Evolutionary conservation across 2,888 invertebrate species (phyloP).

Genomic region (Platycnemis pennipes): DNA sequence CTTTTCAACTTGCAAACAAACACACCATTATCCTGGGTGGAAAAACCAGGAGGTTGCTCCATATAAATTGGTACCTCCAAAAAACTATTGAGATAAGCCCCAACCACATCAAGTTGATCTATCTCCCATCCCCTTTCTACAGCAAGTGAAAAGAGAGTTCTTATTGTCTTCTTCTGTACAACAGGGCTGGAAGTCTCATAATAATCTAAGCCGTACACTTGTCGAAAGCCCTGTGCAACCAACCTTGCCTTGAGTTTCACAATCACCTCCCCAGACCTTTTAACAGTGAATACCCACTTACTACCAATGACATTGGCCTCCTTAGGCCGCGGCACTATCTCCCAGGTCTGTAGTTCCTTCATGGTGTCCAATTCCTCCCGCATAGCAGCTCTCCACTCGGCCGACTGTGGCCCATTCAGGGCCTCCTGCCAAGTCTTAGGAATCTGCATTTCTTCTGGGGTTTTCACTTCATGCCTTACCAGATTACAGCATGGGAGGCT

Average conservation of each 20-base stretch:
- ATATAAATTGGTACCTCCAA: not conserved
- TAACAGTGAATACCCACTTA: constrained; percentile 56
- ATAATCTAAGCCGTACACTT: constrained; percentile 66
- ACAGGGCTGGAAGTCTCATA: constrained; percentile 21
- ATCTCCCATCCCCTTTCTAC: constrained; percentile 49
- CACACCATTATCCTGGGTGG: not conserved
- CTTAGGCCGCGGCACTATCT: not conserved
- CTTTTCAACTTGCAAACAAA: not conserved
- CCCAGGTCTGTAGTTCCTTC: not conserved
- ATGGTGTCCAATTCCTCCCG: not conserved
- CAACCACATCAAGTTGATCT: constrained; percentile 62
- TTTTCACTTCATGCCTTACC: constrained; percentile 20
- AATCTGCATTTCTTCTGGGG: no score
- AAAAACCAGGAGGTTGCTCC: constrained; percentile 16
- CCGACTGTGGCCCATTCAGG: not conserved
- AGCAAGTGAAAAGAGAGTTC: constrained; percentile 29
- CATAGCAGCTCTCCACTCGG: not conserved
- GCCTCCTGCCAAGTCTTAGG: not conserved
- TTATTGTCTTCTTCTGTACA: not conserved
- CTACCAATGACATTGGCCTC: constrained; percentile 57
- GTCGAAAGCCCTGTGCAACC: constrained; percentile 69
- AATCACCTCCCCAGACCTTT: constrained; percentile 29
- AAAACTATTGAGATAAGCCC: constrained; percentile 29
- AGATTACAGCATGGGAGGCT: not conserved
- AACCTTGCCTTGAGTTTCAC: constrained; percentile 20